A percentile compares a stretch with the other conserved stretches of the same genome.
Conservation (phyloP, 2,113 vertebrate species). For the Poicephalus gulielmi region DNA sequence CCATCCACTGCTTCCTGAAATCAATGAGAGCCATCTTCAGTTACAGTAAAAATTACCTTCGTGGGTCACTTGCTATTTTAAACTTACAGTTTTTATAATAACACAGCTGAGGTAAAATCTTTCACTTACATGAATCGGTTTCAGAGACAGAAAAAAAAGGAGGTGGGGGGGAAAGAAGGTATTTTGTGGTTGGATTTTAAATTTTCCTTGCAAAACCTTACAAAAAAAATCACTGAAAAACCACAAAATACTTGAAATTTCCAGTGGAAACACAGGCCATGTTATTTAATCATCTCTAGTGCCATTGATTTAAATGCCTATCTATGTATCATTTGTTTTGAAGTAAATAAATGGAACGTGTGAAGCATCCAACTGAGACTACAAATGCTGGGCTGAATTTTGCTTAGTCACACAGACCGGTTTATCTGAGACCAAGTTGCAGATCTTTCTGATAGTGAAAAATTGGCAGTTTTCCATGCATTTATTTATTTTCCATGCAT, state of each 20-base stretch:
- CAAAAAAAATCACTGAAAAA: neutral
- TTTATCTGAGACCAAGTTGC: neutral
- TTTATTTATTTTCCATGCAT: neutral
- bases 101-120: neutral
- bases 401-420: neutral
- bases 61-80: neutral
- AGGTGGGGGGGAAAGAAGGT: fast-evolving
- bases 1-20: neutral
- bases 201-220: neutral
- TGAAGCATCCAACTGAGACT: neutral
- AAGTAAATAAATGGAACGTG: neutral
- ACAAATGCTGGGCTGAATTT: neutral
- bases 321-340: neutral
- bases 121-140: neutral
- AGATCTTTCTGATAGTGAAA: neutral
- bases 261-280: neutral
- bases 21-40: neutral
- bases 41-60: neutral
- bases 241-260: neutral
- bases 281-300: neutral
- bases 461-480: neutral
- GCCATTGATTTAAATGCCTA: neutral
- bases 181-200: neutral
- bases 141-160: neutral
- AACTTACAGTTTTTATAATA: neutral